Evolutionary conservation across 2,888 invertebrate species (phyloP).

Genomic region (Vandiemenella viatica): DNA sequence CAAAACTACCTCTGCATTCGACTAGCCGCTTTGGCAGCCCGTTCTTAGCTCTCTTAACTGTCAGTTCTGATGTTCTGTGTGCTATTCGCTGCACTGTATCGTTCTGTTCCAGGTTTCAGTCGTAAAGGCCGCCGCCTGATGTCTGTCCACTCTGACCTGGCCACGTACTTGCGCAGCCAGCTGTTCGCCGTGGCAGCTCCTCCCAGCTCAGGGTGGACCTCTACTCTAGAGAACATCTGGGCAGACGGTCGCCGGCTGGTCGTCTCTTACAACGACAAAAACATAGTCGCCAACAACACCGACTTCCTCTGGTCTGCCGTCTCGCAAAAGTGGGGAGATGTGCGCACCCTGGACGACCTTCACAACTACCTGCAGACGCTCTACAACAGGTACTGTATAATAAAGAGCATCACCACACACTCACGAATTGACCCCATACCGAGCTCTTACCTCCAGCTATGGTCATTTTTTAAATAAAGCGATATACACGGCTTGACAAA

Average conservation of each 20-base stretch:
- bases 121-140: conserved; percentile 10
- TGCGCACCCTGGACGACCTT: conserved; percentile 35
- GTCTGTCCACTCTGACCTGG: conserved; percentile 26
- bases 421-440: too few species aligned
- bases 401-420: too few species aligned
- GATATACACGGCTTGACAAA: too few species aligned
- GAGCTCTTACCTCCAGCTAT: too few species aligned
- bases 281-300: conserved; percentile 1
- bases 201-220: conserved; percentile 30
- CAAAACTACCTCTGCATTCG: too few species aligned
- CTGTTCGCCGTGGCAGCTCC: conserved; percentile 26
- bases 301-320: conserved; percentile 37
- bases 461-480: too few species aligned
- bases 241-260: conserved; percentile 33
- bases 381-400: conserved; percentile 16
- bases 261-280: conserved; percentile 31
- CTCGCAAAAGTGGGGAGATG: conserved; percentile 51
- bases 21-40: too few species aligned
- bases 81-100: too few species aligned
- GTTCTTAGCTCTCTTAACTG: too few species aligned
- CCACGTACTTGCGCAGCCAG: conserved; percentile 25
- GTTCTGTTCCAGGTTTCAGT: too few species aligned
- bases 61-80: too few species aligned
- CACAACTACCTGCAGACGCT: conserved; percentile 32
- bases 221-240: conserved; percentile 35